Evolutionary conservation across 2,888 invertebrate species (phyloP), one percentile per base, ranked within the genome.

Genomic region (Balanococcus diminutus): DNA sequence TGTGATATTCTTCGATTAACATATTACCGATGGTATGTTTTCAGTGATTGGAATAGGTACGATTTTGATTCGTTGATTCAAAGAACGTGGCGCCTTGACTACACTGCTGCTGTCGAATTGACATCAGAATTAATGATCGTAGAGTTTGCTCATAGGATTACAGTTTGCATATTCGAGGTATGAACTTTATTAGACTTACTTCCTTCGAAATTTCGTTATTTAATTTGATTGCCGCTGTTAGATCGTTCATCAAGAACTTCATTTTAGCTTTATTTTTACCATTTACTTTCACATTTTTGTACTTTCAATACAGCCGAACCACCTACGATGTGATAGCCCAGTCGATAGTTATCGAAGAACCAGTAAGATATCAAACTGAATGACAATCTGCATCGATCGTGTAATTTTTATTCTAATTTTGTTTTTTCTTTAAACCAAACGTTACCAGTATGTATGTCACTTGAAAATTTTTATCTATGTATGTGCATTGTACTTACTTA

Each of bases 211-310:
- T 11, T 31, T 3, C n/a, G 16, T 28, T 22, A 11, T 46, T 72
- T 22, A 56, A 81, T 36, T n/a, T n/a, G n/a, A n/a, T n/a, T 82
- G 95, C 97, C 0, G 90, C 97, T 42, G 90, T 93, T 79, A 92
- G 98, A 86, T 95, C 97, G 0, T 90, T 96, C 8, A 92, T 96
- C 87, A 98, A 98, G 90, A 97, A 97, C 90, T 92, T 97, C 88
- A 93, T 96, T 14, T 92, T 97, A 89, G 95, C 96, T 0, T 92
- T 98, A 79, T 92, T 98, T 86, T 94, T 98, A 89, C 98, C 98
- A 0, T 92, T 97, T 85, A 96, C 95, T 89, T 94, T 97, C 88
- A 75, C 67, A 14, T 86, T 86, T 86, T 82, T 85, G 16, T 85
- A 82, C 67, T 87, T 87, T 51, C 87, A 85, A 75, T 82, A 87